phyloP scores from a whole-genome alignment of 2,113 vertebrate species.

The Lamprologus tigripictilis region DNA sequence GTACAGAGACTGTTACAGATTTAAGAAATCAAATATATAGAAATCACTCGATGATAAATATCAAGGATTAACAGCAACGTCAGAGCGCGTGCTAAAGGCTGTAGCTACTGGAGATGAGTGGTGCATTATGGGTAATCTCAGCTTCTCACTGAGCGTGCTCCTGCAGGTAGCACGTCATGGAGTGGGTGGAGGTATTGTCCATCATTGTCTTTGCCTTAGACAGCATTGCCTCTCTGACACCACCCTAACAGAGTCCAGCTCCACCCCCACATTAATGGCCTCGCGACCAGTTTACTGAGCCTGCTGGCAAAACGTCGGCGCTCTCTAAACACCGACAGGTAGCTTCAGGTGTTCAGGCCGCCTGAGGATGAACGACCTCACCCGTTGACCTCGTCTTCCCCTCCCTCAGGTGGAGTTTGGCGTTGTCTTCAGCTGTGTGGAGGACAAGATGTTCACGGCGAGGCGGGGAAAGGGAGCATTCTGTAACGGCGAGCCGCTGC shows the following conservation, averaged over 20 bases:
- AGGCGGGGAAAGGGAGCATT: constrained; percentile 84
- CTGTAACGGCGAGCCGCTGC: constrained; percentile 84
- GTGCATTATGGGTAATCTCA: not conserved
- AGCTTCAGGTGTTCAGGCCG: not conserved
- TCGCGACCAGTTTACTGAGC: not conserved
- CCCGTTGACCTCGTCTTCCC: not conserved
- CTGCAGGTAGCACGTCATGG: accelerated
- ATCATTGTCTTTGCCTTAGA: not conserved
- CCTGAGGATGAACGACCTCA: not conserved
- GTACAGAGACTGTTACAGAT: not conserved
- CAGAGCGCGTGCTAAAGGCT: not conserved
- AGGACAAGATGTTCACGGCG: constrained; percentile 94
- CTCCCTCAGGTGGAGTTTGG: constrained; percentile 85
- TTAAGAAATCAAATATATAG: not conserved
- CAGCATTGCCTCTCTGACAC: not conserved
- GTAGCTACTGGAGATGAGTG: not conserved
- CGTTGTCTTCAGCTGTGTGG: constrained; percentile 90
- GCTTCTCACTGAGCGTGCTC: not conserved
- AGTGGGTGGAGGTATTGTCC: not conserved
- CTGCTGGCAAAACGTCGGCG: not conserved
- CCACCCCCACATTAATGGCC: not conserved
- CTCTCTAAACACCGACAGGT: not conserved
- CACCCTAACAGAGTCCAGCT: not conserved
- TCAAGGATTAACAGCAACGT: not conserved
- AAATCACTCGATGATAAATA: not conserved